Base-by-base conservation (phyloP, 2,797 vertebrate genomes). In the Sebastes paucispinis region DNA sequence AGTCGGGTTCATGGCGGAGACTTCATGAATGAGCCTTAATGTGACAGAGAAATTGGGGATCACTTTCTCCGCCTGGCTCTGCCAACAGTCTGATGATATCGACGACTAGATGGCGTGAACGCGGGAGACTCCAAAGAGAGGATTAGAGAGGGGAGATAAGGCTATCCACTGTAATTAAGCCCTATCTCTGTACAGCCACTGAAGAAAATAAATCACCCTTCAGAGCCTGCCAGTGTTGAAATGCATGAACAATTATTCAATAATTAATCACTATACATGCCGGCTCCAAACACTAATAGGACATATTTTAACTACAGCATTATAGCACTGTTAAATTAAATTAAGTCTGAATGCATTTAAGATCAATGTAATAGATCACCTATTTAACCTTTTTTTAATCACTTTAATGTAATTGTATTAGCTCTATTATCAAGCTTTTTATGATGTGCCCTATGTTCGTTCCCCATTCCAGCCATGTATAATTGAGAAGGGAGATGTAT, bases 241-340 rank as follows among this genome's bases (percentile, higher is more conserved):
- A 96, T 96, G 95, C 95, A 94, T 93, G 94, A 97, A 97, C 96
- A 97, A 97, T 97, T 97, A 97, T 95, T 95, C 94, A 96, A 96
- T 97, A 97, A 97, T 97, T 97, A 97, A 96, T 97, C 95, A 92
- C 96, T 95, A 97, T 94, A 95, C 96, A 96, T 96, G 95, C 95
- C 92, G 94, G 95, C 95, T 94, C 94, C 63, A 93, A 95, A 95
- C 95, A 95, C 95, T 96, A 96, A 96, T 96, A 96, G 96, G 95
- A 92, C 87, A 95, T 96, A 95, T 94, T 95, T 94, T 92, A 94
- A 94, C 91, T 87, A 87, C 82, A 80, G 91, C 88, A 94, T 96
- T 93, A 93, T 93, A 94, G 92, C 88, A 91, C 92, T 92, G 94
- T 95, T 96, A 96, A 93, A 95, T 96, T 96, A 94, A 96, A 97